These are phyloP conservation scores for Loriculus beryllinus DNA, from an alignment of 2,797 vertebrate genomes.

Conservation along the genomic window DNA sequence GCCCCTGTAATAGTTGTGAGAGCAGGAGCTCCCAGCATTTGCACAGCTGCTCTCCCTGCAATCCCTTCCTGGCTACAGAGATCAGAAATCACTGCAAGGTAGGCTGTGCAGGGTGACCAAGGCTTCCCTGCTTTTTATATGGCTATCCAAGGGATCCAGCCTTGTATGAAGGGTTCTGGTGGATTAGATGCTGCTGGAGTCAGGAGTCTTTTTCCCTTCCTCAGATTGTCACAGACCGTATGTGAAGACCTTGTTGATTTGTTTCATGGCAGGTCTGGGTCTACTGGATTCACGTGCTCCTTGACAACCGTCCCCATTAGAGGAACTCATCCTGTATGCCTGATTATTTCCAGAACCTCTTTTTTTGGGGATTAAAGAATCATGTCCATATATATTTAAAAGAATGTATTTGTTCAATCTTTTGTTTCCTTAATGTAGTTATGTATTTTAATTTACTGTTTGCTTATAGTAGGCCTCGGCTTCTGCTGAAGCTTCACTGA, in stretches of 20 bases:
- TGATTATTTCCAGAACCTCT: neutral
- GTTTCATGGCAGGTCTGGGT: neutral
- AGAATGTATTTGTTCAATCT: neutral
- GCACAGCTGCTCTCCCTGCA: rapidly evolving
- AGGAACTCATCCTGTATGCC: neutral
- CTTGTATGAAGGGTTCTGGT: neutral
- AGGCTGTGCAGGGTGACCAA: neutral
- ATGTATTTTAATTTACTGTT: neutral
- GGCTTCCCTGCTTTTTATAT: neutral
- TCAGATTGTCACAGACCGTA: neutral
- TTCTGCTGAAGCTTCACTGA: neutral
- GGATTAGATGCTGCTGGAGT: neutral
- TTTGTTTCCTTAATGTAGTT: neutral
- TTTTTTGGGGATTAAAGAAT: neutral
- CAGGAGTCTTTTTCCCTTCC: neutral
- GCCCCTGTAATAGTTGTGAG: neutral
- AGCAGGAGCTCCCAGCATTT: neutral
- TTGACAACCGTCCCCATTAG: rapidly evolving
- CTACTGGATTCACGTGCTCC: neutral
- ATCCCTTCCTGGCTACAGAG: neutral
- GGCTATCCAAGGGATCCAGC: neutral
- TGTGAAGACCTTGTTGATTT: neutral
- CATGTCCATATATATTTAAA: neutral
- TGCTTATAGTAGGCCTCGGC: neutral
- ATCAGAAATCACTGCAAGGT: rapidly evolving